These are phyloP conservation scores for Pentalonia nigronervosa DNA, from an alignment of 1,140 invertebrate genomes.

Conservation along the genomic window DNA sequence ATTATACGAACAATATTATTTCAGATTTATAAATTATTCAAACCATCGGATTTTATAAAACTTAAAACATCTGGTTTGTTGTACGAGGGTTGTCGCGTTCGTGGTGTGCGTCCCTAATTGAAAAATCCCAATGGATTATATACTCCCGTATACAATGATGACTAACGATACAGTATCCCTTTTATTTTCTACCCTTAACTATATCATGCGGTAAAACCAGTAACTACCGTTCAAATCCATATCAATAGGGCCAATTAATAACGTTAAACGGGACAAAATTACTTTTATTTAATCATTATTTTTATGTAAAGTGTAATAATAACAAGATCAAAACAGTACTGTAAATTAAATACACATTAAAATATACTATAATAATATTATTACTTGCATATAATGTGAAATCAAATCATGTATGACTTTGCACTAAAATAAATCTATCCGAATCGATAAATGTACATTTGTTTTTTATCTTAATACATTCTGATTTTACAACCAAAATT, in stretches of 20 bases:
- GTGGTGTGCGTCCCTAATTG: conserved; percentile 55
- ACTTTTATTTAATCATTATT: not conserved
- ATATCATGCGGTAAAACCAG: conserved; percentile 26
- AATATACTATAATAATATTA: not conserved
- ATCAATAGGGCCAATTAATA: conserved; percentile 53
- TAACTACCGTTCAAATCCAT: conserved; percentile 28
- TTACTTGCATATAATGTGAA: not conserved
- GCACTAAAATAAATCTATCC: not conserved
- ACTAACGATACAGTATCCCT: conserved; percentile 53
- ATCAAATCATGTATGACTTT: not conserved
- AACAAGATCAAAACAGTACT: not conserved
- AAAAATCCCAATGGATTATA: conserved; percentile 55
- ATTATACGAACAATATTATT: not conserved
- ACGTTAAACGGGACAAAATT: not conserved
- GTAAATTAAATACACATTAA: not conserved
- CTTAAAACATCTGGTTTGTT: conserved; percentile 53
- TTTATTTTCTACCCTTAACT: conserved; percentile 36
- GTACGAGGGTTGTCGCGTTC: conserved; percentile 34
- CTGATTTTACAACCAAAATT: not conserved
- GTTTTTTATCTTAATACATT: not conserved
- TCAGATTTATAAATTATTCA: conserved; percentile 52
- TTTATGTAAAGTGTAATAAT: conserved; percentile 1
- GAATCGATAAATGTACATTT: not conserved
- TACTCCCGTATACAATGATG: conserved; percentile 30
- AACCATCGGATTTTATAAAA: conserved; percentile 47